phyloP scores from a whole-genome alignment of 2,113 vertebrate species.

The Odocoileus virginianus region DNA sequence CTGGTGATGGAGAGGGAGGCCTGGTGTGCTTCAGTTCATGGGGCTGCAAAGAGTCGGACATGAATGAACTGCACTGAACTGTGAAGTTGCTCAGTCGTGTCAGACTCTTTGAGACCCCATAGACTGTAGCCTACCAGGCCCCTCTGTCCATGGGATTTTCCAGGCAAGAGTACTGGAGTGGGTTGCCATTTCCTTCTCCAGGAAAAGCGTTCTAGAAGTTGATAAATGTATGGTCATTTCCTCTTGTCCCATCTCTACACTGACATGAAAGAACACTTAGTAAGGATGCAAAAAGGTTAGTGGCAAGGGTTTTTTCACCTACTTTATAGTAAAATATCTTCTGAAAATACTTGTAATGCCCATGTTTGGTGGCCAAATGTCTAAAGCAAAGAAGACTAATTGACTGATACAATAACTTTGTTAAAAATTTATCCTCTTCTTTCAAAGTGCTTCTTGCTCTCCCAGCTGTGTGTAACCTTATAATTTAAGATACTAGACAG shows the following conservation, averaged over 20 bases:
- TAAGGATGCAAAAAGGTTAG: background rate
- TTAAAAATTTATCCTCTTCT: background rate
- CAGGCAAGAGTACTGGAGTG: too few species aligned
- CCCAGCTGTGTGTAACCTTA: background rate
- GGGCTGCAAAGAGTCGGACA: fast-evolving
- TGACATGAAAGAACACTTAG: background rate
- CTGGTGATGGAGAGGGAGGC: background rate
- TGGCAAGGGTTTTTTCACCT: background rate
- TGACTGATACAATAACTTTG: background rate
- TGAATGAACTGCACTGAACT: background rate
- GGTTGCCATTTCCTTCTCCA: too few species aligned
- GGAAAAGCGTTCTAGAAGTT: background rate
- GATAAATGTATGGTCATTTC: background rate
- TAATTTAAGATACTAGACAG: background rate
- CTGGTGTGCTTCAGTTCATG: background rate
- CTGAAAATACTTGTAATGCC: background rate
- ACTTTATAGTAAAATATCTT: background rate
- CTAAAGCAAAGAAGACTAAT: background rate
- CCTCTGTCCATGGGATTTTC: too few species aligned
- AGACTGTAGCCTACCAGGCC: too few species aligned
- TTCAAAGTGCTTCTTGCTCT: background rate
- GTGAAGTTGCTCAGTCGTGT: too few species aligned
- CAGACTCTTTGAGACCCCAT: too few species aligned
- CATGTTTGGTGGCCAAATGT: background rate
- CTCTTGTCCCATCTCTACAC: background rate